phyloP scores from a whole-genome alignment of 2,113 vertebrate species.

The Halcyon senegalensis region DNA sequence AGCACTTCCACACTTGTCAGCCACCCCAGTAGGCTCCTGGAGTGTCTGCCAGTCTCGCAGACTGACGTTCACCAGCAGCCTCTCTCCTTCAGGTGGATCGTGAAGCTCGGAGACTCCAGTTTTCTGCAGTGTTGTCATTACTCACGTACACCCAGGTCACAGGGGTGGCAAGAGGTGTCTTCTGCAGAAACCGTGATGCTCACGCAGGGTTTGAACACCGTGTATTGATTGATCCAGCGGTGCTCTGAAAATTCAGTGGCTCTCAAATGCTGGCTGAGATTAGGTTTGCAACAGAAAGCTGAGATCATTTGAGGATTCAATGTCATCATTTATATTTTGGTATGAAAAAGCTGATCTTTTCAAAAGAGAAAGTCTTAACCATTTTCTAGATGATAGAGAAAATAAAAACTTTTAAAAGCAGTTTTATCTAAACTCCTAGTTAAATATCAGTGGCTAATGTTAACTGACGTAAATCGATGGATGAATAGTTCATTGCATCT shows the following conservation, averaged over 20 bases:
- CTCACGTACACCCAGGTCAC: neutral
- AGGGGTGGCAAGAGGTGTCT: neutral
- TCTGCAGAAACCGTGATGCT: neutral
- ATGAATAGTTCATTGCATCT: neutral
- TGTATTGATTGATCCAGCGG: neutral
- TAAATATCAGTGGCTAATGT: neutral
- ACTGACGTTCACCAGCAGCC: neutral
- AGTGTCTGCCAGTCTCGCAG: neutral
- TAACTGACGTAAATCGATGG: neutral
- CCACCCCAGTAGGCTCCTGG: neutral
- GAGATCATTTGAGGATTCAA: neutral
- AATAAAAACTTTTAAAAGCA: neutral
- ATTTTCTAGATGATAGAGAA: neutral
- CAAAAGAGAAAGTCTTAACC: neutral
- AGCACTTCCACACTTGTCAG: neutral
- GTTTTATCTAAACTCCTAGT: neutral
- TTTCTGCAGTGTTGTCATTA: neutral
- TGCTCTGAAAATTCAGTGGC: neutral
- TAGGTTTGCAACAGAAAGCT: neutral
- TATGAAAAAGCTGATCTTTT: neutral
- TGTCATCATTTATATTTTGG: neutral
- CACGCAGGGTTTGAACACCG: neutral
- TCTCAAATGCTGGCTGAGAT: neutral
- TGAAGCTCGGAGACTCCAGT: neutral
- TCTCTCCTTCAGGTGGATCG: neutral